phyloP scores from a whole-genome alignment of 2,797 vertebrate species.

The Acanthornis magna region DNA sequence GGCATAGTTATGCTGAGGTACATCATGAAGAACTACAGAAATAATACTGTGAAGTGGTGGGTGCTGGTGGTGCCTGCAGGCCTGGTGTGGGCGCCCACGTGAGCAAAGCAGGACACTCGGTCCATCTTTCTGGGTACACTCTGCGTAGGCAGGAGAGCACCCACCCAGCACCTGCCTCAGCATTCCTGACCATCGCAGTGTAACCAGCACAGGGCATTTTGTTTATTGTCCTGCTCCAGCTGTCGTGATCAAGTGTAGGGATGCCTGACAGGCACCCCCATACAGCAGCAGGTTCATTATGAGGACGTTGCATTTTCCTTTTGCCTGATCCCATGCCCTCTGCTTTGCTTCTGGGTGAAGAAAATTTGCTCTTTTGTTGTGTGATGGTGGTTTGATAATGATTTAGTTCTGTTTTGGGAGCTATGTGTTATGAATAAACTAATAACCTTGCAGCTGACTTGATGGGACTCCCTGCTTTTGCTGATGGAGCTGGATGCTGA shows the following conservation, averaged over 20 bases:
- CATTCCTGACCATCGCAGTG: not conserved
- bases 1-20: not conserved
- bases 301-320: no score
- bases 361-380: not conserved
- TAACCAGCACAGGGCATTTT: not conserved
- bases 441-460: not conserved
- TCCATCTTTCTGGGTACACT: not conserved
- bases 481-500: not conserved
- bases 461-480: not conserved
- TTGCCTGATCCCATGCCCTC: not conserved
- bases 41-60: not conserved
- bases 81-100: fast-evolving
- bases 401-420: not conserved
- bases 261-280: not conserved
- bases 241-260: not conserved
- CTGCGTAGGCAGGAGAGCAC: not conserved
- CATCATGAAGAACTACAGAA: not conserved
- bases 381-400: not conserved
- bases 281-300: not conserved
- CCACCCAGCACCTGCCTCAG: not conserved
- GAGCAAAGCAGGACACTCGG: not conserved
- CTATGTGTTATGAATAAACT: not conserved
- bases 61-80: not conserved
- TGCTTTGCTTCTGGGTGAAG: not conserved
- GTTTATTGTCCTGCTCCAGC: not conserved